phyloP scores from a whole-genome alignment of 1,140 invertebrate species.

The Tribolium madens region DNA sequence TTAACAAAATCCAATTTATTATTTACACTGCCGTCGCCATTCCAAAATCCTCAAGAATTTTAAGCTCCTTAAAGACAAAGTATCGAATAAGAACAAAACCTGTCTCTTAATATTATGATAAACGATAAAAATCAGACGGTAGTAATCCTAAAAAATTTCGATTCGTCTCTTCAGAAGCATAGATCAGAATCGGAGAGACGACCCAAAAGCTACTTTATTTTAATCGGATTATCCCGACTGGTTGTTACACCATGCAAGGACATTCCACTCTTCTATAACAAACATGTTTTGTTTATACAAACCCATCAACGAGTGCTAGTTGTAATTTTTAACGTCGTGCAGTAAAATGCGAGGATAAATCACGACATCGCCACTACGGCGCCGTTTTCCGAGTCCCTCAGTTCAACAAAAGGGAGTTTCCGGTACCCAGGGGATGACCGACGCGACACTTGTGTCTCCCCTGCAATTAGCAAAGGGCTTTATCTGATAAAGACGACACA shows the following conservation, averaged over 20 bases:
- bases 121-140: constrained; percentile 45
- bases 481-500: background rate
- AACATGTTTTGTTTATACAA: constrained; percentile 12
- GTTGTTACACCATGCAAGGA: constrained; percentile 26
- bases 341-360: constrained; percentile 16
- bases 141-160: constrained; percentile 30
- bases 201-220: constrained; percentile 36
- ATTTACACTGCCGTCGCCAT: background rate
- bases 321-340: constrained; percentile 1
- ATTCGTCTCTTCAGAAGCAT: constrained; percentile 27
- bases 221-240: constrained; percentile 27
- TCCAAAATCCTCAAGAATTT: background rate
- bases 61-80: constrained; percentile 40
- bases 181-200: constrained; percentile 29
- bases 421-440: background rate
- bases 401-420: background rate
- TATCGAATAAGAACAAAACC: constrained; percentile 26
- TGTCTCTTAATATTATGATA: constrained; percentile 44
- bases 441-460: constrained; percentile 12
- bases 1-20: background rate
- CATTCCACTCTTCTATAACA: background rate
- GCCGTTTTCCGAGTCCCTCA: background rate
- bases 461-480: constrained; percentile 7
- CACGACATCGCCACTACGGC: background rate
- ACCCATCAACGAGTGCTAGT: constrained; percentile 4